Evolutionary conservation across 1,140 invertebrate genomes (phyloP).

Genomic region (Bursaphelenchus mucronatus): DNA sequence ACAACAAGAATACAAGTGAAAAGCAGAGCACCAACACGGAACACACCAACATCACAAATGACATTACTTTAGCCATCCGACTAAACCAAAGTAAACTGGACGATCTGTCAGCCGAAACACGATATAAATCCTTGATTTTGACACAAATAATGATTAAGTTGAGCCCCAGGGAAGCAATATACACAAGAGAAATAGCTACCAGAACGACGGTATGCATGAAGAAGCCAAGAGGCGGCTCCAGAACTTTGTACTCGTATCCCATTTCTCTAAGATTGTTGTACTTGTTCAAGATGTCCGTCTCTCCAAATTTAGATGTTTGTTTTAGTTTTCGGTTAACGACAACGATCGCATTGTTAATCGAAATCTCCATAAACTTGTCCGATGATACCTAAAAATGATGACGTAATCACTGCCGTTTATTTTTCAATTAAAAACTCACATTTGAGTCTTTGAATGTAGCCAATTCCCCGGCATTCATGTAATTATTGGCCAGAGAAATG

Average conservation of each 20-base stretch:
- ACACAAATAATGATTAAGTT: not conserved
- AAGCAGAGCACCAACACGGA: constrained; percentile 22
- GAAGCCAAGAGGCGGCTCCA: constrained; percentile 22
- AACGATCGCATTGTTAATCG: too few species aligned
- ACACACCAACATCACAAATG: not conserved
- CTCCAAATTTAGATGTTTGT: constrained; percentile 2
- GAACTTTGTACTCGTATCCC: constrained; percentile 35
- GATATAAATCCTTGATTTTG: too few species aligned
- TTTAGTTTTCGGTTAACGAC: too few species aligned
- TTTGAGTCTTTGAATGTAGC: too few species aligned
- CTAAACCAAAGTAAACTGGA: not conserved
- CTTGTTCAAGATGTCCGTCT: constrained; percentile 16
- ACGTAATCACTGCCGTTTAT: too few species aligned
- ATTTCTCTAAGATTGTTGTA: constrained; percentile 35
- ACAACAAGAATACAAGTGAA: constrained; percentile 16
- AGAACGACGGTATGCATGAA: constrained; percentile 25
- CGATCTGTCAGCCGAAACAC: not conserved
- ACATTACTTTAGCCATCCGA: too few species aligned
- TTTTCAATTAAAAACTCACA: too few species aligned
- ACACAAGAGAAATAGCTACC: constrained; percentile 12
- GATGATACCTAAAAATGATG: too few species aligned
- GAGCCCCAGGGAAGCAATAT: not conserved
- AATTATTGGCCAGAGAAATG: too few species aligned
- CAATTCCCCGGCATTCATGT: too few species aligned
- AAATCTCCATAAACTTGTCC: too few species aligned